phyloP scores from a whole-genome alignment of 2,797 vertebrate species.

The Chromis chromis region DNA sequence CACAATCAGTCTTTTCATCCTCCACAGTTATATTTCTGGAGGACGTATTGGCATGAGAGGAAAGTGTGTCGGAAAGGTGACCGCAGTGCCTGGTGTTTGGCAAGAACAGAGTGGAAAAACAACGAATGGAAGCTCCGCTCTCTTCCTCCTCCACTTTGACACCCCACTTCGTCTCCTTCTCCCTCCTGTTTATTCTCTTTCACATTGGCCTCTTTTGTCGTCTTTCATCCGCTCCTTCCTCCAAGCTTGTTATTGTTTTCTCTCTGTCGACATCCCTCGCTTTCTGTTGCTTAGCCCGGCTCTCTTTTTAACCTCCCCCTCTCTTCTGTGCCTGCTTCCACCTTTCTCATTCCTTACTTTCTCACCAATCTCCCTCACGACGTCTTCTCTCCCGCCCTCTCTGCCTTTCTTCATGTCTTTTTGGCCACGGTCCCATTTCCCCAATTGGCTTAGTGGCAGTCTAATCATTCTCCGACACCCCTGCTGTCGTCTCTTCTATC shows the following conservation, averaged over 20 bases:
- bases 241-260: conserved; percentile 41
- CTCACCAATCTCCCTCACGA: conserved; percentile 10
- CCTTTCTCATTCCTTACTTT: conserved; percentile 17
- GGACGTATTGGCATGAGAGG: conserved; percentile 51
- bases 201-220: conserved; percentile 32
- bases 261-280: conserved; percentile 29
- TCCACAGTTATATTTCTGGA: conserved; percentile 51
- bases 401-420: conserved; percentile 61
- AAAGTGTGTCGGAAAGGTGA: conserved; percentile 64
- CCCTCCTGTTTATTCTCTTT: conserved; percentile 20
- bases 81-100: conserved; percentile 36
- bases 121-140: conserved; percentile 25
- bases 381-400: conserved; percentile 22
- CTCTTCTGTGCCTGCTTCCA: conserved; percentile 15
- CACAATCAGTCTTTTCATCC: conserved; percentile 61
- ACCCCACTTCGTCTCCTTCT: conserved; percentile 22
- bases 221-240: conserved; percentile 47
- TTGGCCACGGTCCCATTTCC: conserved; percentile 75
- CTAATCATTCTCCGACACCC: conserved; percentile 81
- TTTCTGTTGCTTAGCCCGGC: conserved; percentile 9
- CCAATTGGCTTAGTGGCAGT: conserved; percentile 82
- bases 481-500: conserved; percentile 78
- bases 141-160: conserved; percentile 44
- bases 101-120: conserved; percentile 24
- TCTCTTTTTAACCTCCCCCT: conserved; percentile 5